Evolutionary conservation across 2,797 vertebrate species (phyloP).

Genomic region (Malacoctenus gilli): DNA sequence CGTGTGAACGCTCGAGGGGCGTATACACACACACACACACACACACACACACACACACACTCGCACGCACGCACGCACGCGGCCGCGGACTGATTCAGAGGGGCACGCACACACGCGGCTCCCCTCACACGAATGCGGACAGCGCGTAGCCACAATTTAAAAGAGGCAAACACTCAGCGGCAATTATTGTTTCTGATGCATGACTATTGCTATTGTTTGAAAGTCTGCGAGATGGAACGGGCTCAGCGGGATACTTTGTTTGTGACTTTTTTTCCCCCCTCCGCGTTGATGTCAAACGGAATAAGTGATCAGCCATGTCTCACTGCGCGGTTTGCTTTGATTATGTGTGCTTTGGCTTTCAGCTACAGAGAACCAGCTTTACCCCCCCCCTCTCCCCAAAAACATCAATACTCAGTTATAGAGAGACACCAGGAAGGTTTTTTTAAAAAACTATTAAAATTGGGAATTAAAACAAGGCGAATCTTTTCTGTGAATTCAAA

Average conservation of each 20-base stretch:
- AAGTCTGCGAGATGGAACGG: conserved; percentile 65
- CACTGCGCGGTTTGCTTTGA: conserved; percentile 31
- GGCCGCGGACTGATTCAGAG: conserved; percentile 31
- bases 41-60: conserved; percentile 16
- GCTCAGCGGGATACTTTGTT: conserved; percentile 50
- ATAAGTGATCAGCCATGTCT: conserved; percentile 47
- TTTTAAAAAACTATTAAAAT: not conserved
- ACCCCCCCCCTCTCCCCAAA: not conserved
- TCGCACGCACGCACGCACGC: conserved; percentile 8
- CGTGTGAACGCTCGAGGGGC: conserved; percentile 55
- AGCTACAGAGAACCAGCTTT: conserved; percentile 12
- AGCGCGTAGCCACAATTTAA: conserved; percentile 62
- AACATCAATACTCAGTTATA: not conserved
- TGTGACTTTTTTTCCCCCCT: conserved; percentile 36
- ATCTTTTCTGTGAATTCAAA: no score
- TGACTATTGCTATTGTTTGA: conserved; percentile 75
- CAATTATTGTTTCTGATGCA: conserved; percentile 70
- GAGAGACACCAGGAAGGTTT: not conserved
- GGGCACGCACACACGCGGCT: conserved; percentile 23
- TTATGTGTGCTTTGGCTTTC: conserved; percentile 17
- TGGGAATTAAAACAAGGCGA: no score
- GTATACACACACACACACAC: conserved; percentile 19
- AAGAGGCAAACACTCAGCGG: conserved; percentile 63
- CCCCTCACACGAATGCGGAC: conserved; percentile 66
- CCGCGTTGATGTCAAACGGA: conserved; percentile 42